Conservation (phyloP, 1,140 invertebrate genomes). For the Drosophila tropicalis region DNA sequence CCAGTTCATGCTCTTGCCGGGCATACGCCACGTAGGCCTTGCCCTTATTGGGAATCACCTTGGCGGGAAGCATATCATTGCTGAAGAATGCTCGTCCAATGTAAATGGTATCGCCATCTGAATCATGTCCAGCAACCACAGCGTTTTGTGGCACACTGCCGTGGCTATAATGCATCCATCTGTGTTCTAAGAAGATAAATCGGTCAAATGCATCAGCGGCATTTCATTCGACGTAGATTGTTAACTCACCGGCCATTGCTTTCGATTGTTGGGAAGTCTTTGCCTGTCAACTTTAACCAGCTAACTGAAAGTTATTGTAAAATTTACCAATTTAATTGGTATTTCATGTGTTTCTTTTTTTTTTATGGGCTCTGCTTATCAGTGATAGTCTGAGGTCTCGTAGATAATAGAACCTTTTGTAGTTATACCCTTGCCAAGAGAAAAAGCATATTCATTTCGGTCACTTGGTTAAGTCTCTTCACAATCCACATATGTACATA, state of each 20-base stretch:
- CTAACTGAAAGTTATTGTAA: not conserved
- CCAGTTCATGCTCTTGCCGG: conserved; percentile 62
- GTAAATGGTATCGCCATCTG: conserved; percentile 88
- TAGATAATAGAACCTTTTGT: not conserved
- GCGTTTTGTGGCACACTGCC: conserved; percentile 83
- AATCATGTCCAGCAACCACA: conserved; percentile 88
- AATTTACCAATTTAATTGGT: not conserved
- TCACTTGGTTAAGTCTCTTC: too few relatives aligned
- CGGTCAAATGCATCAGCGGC: not conserved
- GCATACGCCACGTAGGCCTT: conserved; percentile 76
- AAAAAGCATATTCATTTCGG: not conserved
- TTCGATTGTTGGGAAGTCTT: not conserved
- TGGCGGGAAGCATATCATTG: conserved; percentile 90
- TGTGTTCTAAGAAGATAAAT: conserved; percentile 41
- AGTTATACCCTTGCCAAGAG: not conserved
- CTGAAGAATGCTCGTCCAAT: conserved; percentile 89
- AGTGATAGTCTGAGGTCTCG: not conserved
- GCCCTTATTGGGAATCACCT: conserved; percentile 87
- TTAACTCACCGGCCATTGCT: conserved; percentile 9
- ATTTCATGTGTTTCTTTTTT: not conserved
- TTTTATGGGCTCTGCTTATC: not conserved
- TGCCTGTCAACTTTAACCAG: not conserved
- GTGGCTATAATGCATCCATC: conserved; percentile 63
- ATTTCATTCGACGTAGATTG: not conserved
- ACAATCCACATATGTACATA: too few relatives aligned